phyloP scores from a whole-genome alignment of 2,888 invertebrate species.

The Melanchra persicariae region DNA sequence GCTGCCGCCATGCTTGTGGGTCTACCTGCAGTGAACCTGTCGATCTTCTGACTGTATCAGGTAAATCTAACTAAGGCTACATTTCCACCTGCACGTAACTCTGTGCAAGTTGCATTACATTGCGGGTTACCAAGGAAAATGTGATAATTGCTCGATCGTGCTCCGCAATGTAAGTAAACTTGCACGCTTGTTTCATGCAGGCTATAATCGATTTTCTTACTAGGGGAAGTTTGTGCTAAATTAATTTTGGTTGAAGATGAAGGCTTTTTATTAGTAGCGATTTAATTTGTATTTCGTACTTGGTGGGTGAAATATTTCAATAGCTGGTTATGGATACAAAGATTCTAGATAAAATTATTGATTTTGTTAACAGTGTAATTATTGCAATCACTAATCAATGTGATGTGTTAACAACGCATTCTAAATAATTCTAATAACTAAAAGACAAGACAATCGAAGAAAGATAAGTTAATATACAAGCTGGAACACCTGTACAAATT shows the following conservation, averaged over 20 bases:
- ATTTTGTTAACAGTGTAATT: neutral
- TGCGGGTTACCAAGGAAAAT: too few relatives aligned
- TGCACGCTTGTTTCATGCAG: too few relatives aligned
- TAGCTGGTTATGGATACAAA: neutral
- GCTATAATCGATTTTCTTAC: too few relatives aligned
- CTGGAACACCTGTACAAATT: neutral
- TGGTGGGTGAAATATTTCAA: neutral
- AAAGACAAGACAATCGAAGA: too few relatives aligned
- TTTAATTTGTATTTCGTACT: neutral
- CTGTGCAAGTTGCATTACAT: too few relatives aligned
- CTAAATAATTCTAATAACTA: too few relatives aligned
- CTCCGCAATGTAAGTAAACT: too few relatives aligned
- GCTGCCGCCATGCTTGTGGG: slow-evolving; percentile 93
- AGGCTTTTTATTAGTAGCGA: neutral
- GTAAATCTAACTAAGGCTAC: slow-evolving; percentile 74
- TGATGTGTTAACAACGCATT: too few relatives aligned
- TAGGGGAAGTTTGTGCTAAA: too few relatives aligned
- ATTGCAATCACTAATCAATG: neutral
- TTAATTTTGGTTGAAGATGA: neutral
- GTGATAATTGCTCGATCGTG: too few relatives aligned
- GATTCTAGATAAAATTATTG: neutral
- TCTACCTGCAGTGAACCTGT: slow-evolving; percentile 92
- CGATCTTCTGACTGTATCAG: slow-evolving; percentile 90
- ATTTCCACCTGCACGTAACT: too few relatives aligned
- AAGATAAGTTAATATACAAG: neutral